Evolutionary conservation across 2,888 invertebrate species (phyloP).

Genomic region (Trissolcus japonicus): DNA sequence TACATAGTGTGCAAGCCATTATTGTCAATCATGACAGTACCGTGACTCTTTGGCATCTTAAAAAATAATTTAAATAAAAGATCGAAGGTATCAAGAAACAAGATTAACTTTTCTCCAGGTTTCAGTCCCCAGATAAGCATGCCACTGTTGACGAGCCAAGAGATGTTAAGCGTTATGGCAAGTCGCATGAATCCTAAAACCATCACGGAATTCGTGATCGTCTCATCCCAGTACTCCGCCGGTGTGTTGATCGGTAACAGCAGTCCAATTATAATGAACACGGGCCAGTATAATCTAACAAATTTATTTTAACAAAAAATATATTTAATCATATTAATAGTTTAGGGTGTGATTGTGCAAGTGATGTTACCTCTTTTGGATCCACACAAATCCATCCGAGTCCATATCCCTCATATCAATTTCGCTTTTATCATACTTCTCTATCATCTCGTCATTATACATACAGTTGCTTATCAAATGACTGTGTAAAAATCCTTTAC

Average conservation of each 20-base stretch:
- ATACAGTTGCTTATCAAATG: constrained; percentile 86
- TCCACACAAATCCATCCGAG: constrained; percentile 85
- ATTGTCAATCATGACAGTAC: constrained; percentile 65
- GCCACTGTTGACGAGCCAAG: constrained; percentile 86
- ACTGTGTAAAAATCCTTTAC: constrained; percentile 87
- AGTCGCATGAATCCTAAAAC: constrained; percentile 84
- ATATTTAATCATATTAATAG: background rate
- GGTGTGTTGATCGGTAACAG: constrained; percentile 87
- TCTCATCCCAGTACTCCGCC: constrained; percentile 87
- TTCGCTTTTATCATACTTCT: constrained; percentile 80
- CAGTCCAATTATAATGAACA: constrained; percentile 82
- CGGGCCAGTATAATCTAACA: constrained; percentile 82
- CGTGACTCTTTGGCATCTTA: constrained; percentile 69
- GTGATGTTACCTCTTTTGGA: constrained; percentile 84
- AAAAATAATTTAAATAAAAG: constrained; percentile 66
- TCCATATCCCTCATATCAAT: constrained; percentile 90
- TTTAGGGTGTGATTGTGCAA: too few relatives aligned
- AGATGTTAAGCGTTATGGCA: constrained; percentile 80
- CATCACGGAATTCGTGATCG: constrained; percentile 80
- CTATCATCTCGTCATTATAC: constrained; percentile 81
- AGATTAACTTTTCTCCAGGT: constrained; percentile 83
- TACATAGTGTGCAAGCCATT: constrained; percentile 63
- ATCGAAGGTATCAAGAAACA: constrained; percentile 63
- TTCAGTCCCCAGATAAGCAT: constrained; percentile 84
- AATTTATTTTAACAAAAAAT: background rate